Conservation (phyloP, 2,888 invertebrate species). For the Lacanobia wlatinum region DNA sequence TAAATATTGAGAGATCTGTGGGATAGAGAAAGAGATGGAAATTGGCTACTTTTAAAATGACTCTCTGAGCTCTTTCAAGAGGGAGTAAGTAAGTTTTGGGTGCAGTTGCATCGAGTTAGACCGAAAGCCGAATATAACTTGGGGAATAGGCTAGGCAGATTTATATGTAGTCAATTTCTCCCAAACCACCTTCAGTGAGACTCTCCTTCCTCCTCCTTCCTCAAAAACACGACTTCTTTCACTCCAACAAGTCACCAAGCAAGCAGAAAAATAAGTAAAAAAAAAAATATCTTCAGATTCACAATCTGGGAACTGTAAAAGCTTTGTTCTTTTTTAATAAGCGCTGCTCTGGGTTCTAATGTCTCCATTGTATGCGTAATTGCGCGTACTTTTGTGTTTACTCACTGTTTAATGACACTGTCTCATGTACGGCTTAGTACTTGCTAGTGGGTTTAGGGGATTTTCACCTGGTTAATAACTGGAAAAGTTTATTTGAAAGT, state of each 20-base stretch:
- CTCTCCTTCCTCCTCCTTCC: not conserved
- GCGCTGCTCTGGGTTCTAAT: conserved; percentile 53
- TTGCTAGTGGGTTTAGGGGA: not conserved
- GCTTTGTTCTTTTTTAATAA: conserved; percentile 70
- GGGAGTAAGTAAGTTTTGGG: too few species aligned
- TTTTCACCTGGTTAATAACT: not conserved
- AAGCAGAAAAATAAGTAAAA: conserved; percentile 11
- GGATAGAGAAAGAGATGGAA: too few species aligned
- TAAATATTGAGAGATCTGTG: too few species aligned
- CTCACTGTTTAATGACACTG: conserved; percentile 42
- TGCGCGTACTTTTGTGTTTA: conserved; percentile 57
- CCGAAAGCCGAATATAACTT: too few species aligned
- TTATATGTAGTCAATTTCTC: too few species aligned
- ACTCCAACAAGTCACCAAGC: conserved; percentile 13
- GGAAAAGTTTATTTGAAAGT: not conserved
- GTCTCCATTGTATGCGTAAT: conserved; percentile 67
- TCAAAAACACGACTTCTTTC: not conserved
- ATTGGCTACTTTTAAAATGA: too few species aligned
- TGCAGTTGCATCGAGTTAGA: too few species aligned
- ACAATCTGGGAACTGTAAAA: conserved; percentile 52
- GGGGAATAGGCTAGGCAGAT: too few species aligned
- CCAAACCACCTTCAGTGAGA: too few species aligned
- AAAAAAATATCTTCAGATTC: conserved; percentile 28
- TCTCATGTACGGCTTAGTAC: conserved; percentile 27
- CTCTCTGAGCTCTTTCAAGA: too few species aligned